Percentiles rank a stretch among this genome's conserved stretches.
Conservation (phyloP, 2,888 invertebrate genomes). For the Drosophila subquinaria region DNA sequence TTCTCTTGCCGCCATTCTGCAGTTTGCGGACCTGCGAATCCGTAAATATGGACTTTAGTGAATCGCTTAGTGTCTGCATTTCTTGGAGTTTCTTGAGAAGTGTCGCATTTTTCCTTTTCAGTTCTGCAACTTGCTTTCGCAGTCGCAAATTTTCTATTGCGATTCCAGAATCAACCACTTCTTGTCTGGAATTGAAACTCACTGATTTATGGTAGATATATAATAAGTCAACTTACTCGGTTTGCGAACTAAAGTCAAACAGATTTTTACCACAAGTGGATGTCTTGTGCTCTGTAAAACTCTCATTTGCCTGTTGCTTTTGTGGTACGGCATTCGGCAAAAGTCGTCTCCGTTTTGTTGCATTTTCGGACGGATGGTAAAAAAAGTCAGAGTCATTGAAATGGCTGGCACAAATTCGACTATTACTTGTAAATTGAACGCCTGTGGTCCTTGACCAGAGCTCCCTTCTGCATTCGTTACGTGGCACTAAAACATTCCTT, state of each 20-base stretch:
- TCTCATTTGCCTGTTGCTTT: not conserved
- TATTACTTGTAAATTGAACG: too few species aligned
- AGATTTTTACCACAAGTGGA: not conserved
- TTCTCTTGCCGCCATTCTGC: not conserved
- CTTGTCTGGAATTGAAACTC: not conserved
- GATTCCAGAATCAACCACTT: not conserved
- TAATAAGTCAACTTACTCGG: constrained; percentile 1
- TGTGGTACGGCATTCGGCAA: not conserved
- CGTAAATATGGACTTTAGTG: not conserved
- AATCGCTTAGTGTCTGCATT: not conserved
- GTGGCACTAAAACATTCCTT: too few species aligned
- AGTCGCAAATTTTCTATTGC: not conserved
- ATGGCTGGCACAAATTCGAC: too few species aligned
- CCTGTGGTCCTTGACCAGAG: too few species aligned
- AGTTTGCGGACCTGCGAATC: constrained; percentile 2
- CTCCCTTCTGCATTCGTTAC: too few species aligned
- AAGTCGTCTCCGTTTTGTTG: not conserved
- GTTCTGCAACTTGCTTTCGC: not conserved
- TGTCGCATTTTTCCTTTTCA: not conserved
- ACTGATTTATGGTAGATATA: not conserved
- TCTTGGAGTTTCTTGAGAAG: not conserved
- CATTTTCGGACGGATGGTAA: too few species aligned
- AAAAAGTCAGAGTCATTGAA: too few species aligned
- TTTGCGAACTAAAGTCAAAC: constrained; percentile 3
- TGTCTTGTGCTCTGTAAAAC: not conserved